These are phyloP conservation scores for Amblyjoppa fuscipennis DNA, from an alignment of 2,888 invertebrate species.

Conservation along the genomic window DNA sequence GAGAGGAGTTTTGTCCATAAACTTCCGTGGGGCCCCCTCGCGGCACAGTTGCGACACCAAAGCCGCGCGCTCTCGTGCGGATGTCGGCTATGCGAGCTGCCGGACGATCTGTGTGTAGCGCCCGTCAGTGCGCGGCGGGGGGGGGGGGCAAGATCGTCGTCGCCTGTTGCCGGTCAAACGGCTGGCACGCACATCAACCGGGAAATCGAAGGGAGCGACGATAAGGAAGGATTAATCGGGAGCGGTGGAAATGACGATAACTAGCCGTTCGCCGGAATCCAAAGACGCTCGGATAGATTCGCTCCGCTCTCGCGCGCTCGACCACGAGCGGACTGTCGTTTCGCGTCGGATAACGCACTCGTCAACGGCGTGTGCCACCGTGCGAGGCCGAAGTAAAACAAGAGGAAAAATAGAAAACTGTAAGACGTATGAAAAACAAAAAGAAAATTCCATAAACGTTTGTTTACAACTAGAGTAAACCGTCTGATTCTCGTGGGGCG, in stretches of 20 bases:
- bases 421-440: background rate
- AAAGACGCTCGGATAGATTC: too few relatives aligned
- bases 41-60: background rate
- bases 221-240: constrained; percentile 45
- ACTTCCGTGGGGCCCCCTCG: background rate
- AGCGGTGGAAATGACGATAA: constrained; percentile 15
- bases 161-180: constrained; percentile 43
- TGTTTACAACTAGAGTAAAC: background rate
- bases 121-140: background rate
- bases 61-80: background rate
- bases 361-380: too few relatives aligned
- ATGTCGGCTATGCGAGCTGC: background rate
- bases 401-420: background rate
- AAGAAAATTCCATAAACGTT: background rate
- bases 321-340: background rate
- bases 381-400: too few relatives aligned
- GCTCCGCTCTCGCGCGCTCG: background rate
- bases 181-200: constrained; percentile 36
- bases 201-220: constrained; percentile 15
- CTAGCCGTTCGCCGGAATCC: constrained; percentile 17
- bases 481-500: constrained; percentile 19
- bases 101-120: background rate
- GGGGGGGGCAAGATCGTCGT: constrained; percentile 24
- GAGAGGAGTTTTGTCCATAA: too few relatives aligned
- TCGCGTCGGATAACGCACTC: background rate